A percentile compares a stretch with the other conserved stretches of the same genome.
Conservation (phyloP, 2,888 invertebrate genomes). For the Gari tellinella region DNA sequence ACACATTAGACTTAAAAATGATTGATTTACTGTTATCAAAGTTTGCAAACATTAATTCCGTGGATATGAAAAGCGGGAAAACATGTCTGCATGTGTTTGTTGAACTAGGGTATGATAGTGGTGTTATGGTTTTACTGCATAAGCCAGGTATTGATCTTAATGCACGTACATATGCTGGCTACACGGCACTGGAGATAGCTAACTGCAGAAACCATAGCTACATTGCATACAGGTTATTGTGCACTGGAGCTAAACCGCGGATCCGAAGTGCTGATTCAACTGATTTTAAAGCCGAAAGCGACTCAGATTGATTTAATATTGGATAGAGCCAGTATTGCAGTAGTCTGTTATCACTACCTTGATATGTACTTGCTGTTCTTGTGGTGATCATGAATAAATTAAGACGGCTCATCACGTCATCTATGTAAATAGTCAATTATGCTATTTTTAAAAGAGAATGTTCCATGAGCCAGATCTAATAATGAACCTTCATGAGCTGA, state of each 20-base stretch:
- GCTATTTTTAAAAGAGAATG: no score
- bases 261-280: background rate
- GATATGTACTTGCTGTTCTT: no score
- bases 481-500: no score
- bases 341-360: no score
- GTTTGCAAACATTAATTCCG: conserved; percentile 39
- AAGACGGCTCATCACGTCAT: no score
- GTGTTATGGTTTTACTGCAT: conserved; percentile 21
- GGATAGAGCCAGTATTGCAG: no score
- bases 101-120: conserved; percentile 25
- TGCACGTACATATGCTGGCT: conserved; percentile 34
- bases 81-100: conserved; percentile 39
- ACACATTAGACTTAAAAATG: conserved; percentile 30
- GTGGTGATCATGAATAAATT: no score
- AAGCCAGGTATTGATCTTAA: conserved; percentile 26
- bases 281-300: conserved; percentile 5
- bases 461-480: no score
- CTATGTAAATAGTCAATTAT: no score
- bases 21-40: conserved; percentile 28
- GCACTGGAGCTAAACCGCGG: conserved; percentile 4
- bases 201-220: conserved; percentile 7
- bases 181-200: conserved; percentile 35
- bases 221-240: conserved; percentile 3
- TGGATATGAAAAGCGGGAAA: conserved; percentile 39
- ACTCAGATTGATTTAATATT: conserved; percentile 4